Base-by-base conservation (phyloP, 1,140 invertebrate genomes). In the Rhopalosiphum maidis region DNA sequence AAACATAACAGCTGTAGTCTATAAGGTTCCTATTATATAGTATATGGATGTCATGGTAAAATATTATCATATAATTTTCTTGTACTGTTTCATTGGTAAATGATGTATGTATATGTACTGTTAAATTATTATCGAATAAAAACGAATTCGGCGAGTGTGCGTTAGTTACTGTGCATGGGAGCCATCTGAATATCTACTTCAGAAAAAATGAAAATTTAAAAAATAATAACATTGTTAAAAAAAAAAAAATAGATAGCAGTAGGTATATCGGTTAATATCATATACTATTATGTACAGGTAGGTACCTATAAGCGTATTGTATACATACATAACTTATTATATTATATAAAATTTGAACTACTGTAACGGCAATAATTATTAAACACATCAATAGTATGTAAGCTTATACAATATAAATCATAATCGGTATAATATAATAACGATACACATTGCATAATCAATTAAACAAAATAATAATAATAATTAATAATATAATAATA, bases 391-490 rank as follows among this genome's bases (percentile, higher is more conserved):
- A 30, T 43, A 22, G 1, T 37, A 83, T 23, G 8, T 85, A 85
- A 41, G 9, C 3, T 22, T 85, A 43, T 23, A 21, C 41, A 43
- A 11, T 85, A 43, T 1, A 43, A 41, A 85, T 85, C 37, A 85
- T 85, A 43, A 85, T n/a, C 60, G 60, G 60, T 43, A 77, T 77
- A 15, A 68, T 30, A 77, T n/a, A 18, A 35, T n/a, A 77, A n/a
- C 30, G 25, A 60, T 60, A 18, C 15, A 87, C 30, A 30, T 46
- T 51, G 86, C 18, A 7, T 48, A 9, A 51, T 88, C 86, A n/a
- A 54, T 89, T 30, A 54, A 89, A 90, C 11, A 60, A 90, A 90
- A 51, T 77, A 68, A 68, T 68, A n/a, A 68, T 68, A 77, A 77
- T 77, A 60, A 60, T 23, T 77, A 68, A 68, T 68, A n/a, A n/a